phyloP scores from a whole-genome alignment of 1,140 invertebrate genomes.

The Drosophila sturtevanti region DNA sequence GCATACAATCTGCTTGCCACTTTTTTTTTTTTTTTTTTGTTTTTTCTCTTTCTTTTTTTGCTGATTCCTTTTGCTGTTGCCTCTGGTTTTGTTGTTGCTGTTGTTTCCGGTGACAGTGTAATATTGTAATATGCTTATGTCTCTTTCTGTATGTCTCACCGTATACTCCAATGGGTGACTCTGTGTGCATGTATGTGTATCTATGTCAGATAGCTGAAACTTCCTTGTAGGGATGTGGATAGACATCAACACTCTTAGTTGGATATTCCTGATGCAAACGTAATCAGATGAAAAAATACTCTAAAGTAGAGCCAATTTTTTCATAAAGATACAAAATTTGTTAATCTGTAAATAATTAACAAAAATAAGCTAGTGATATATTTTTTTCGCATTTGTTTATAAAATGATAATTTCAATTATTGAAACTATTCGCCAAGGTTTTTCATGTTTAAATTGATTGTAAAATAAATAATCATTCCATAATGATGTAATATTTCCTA shows the following conservation, averaged over 20 bases:
- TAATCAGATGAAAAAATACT: neutral
- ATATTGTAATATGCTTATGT: constrained; percentile 81
- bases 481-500: too few relatives aligned
- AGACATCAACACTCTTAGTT: constrained; percentile 29
- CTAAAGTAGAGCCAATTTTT: too few relatives aligned
- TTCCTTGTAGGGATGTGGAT: constrained; percentile 38
- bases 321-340: too few relatives aligned
- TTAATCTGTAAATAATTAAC: too few relatives aligned
- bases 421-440: too few relatives aligned
- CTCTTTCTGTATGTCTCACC: constrained; percentile 37
- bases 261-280: neutral
- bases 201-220: constrained; percentile 35
- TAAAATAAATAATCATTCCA: too few relatives aligned
- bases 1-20: constrained; percentile 75
- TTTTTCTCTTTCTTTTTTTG: neutral
- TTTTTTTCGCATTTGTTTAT: too few relatives aligned
- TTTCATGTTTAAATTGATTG: too few relatives aligned
- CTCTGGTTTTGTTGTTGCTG: constrained; percentile 30
- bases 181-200: constrained; percentile 16
- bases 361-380: too few relatives aligned
- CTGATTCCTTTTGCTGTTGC: constrained; percentile 19
- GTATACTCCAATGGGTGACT: constrained; percentile 55
- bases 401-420: too few relatives aligned
- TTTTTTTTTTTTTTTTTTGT: constrained; percentile 38
- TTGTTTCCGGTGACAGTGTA: constrained; percentile 79